Base-by-base conservation (phyloP, 2,797 vertebrate species). In the Syndactyla subalaris region DNA sequence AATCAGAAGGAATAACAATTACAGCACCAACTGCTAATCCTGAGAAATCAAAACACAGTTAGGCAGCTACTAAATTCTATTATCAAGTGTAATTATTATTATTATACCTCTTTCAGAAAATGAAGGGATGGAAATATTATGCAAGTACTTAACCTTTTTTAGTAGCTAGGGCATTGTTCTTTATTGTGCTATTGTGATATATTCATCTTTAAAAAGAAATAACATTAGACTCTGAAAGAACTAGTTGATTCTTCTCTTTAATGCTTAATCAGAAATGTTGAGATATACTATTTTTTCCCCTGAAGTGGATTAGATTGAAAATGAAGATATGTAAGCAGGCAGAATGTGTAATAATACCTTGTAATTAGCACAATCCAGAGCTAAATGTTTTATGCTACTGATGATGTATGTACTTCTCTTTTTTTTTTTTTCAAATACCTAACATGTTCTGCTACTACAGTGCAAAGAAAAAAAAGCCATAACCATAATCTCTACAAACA, bases 31-130 rank as follows among this genome's bases (percentile, higher is more conserved):
- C 75, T 84, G 7, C 92, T 96, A 96, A 96, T 96, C 92, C 76
- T 81, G 67, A 88, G 71, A 96, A 97, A 97, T 97, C 96, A 96
- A 96, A 97, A 96, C 95, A 96, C 93, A 88, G 93, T 95, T 95
- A 97, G 81, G 92, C 89, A 96, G 62, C 72, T 57, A 75, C 91
- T 85, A 92, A 86, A 97, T 96, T 96, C 87, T 94, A 92, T 96
- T 95, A 96, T 79, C 73, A 94, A 89, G 74, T 68, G 41, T 89
- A 97, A 97, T 96, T 74, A 94, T 95, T 96, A 78, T 97, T 94
- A 97, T 97, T 96, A 96, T 71, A 68, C 52, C 91, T 89, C 83
- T 95, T 89, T 94, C 57, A 88, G 77, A 97, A 97, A 95, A 94
- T 73, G 83, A 84, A 96, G 48, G 68, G 38, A 84, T 51, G 57